Evolutionary conservation across 2,113 vertebrate species (phyloP), one percentile per base, ranked within the genome.

Genomic region (Ellobius talpinus): DNA sequence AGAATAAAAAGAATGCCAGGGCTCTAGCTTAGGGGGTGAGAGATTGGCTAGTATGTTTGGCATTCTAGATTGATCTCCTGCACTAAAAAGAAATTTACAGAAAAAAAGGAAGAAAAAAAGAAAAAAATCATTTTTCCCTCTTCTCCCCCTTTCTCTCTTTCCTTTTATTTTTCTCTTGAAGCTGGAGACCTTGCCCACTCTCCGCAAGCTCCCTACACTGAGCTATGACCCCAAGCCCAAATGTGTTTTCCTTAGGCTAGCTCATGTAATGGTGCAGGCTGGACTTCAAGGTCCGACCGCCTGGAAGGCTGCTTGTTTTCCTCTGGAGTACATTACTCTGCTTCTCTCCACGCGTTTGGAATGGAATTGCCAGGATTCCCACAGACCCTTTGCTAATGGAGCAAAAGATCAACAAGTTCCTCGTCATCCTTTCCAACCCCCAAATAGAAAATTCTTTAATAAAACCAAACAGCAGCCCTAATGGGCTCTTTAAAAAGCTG

Each of bases 301-400:
- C 16, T 89, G 39, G 94, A 87, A 84, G 14, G 26, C 58, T 88
- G 55, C 23, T n/a, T 84, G 7, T 94, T 89, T 70, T 13, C 42
- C 19, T 45, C 52, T 93, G 33, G 87, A 11, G 72, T 70, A 78
- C 78, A 96, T 91, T 94, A 61, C 89, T 90, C 91, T 85, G 17
- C 13, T 89, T 96, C 36, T 79, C 26, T 24, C 45, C 82, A 76
- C 55, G 66, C 72, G 23, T 78, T 63, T 86, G 23, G 55, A 89
- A 96, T 79, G 73, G 42, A 96, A 95, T 89, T 77, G n/a, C n/a
- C 31, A 86, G 77, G 29, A 96, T 93, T 94, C 79, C 91, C 88
- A n/a, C 2, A 94, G 47, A 82, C n/a, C 3, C 19, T 90, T 55
- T 7, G 52, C 92, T 97, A 90, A 79, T 61, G 7, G 45, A 89